phyloP scores from a whole-genome alignment of 2,888 invertebrate genomes.

The Platycheirus rosarum region DNA sequence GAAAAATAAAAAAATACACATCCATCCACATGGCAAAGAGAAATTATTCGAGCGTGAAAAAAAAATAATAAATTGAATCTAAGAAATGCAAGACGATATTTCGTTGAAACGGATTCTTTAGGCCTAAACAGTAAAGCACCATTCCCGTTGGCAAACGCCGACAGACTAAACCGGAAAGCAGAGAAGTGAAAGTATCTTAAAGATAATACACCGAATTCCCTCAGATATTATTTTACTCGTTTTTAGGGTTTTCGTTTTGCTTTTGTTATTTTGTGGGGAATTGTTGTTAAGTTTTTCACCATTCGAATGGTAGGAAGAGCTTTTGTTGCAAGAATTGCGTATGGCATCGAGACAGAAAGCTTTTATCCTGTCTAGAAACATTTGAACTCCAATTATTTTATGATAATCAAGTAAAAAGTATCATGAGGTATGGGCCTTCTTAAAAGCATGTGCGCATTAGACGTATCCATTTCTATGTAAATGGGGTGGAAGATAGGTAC shows the following conservation, averaged over 20 bases:
- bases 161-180: slow-evolving; percentile 58
- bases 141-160: slow-evolving; percentile 54
- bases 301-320: slow-evolving; percentile 15
- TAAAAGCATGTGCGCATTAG: no score
- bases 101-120: neutral
- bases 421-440: no score
- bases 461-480: no score
- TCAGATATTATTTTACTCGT: slow-evolving; percentile 17
- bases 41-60: neutral
- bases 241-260: neutral
- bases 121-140: slow-evolving; percentile 20
- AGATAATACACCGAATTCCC: slow-evolving; percentile 51
- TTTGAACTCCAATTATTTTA: neutral
- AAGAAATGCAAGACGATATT: neutral
- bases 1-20: neutral
- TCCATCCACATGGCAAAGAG: neutral
- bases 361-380: slow-evolving; percentile 52
- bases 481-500: no score
- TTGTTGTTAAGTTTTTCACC: slow-evolving; percentile 8
- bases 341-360: slow-evolving; percentile 1
- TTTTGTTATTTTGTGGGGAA: slow-evolving; percentile 11
- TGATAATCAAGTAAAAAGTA: neutral
- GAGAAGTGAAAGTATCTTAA: slow-evolving; percentile 66
- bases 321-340: slow-evolving; percentile 42
- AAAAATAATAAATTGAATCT: neutral